A percentile compares a stretch with the other conserved stretches of the same genome.
These are phyloP conservation scores for Drosophila bipectinata DNA, from an alignment of 1,140 invertebrate species.

Conservation along the genomic window DNA sequence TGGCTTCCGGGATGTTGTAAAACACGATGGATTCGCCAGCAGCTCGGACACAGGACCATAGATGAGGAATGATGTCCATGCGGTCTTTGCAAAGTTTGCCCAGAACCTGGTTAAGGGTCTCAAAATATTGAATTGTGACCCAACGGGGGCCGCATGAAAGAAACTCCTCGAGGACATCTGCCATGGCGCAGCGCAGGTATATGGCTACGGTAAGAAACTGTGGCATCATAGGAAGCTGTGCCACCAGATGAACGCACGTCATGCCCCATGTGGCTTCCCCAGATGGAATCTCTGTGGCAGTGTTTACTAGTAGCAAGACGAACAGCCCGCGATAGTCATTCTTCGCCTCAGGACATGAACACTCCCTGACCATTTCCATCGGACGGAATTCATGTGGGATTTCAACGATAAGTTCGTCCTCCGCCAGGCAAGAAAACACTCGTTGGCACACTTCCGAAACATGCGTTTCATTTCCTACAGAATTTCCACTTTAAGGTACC, in stretches of 20 bases:
- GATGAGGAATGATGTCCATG: not conserved
- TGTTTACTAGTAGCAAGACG: conserved; percentile 36
- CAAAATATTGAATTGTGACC: conserved; percentile 35
- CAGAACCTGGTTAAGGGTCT: conserved; percentile 25
- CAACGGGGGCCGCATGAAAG: conserved; percentile 41
- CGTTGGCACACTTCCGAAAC: conserved; percentile 24
- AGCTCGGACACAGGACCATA: conserved; percentile 10
- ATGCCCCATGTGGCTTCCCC: conserved; percentile 11
- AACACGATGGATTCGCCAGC: conserved; percentile 16
- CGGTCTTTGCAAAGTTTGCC: conserved; percentile 1
- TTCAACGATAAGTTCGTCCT: conserved; percentile 26
- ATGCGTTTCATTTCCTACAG: not conserved
- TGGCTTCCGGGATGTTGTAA: not conserved
- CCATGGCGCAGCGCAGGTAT: conserved; percentile 30
- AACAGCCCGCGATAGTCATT: conserved; percentile 42
- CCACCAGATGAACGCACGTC: conserved; percentile 39
- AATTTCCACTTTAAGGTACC: not conserved
- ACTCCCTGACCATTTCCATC: not conserved
- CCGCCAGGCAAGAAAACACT: conserved; percentile 26
- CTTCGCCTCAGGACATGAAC: not conserved
- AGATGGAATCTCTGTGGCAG: not conserved
- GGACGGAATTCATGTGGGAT: too few relatives aligned
- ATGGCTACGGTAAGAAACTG: conserved; percentile 29
- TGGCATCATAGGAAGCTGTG: conserved; percentile 21
- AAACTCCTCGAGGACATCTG: conserved; percentile 33